phyloP scores from a whole-genome alignment of 2,113 vertebrate genomes.

The Corydoras maculifer region DNA sequence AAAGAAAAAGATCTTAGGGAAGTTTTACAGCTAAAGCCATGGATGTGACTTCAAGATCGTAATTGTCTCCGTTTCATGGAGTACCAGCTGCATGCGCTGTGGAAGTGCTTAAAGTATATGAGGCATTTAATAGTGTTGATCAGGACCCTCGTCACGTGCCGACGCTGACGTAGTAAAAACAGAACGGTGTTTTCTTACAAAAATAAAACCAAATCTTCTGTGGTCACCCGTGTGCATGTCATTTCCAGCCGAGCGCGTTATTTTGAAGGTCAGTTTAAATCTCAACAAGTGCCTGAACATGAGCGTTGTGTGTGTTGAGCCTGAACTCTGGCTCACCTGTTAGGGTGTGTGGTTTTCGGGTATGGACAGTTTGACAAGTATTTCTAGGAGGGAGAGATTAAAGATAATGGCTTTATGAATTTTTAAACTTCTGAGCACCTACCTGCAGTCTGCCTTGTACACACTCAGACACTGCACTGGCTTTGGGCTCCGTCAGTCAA shows the following conservation, averaged over 20 bases:
- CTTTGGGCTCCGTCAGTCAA: conserved; percentile 17
- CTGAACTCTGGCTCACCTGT: conserved; percentile 17
- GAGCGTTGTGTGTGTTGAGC: neutral
- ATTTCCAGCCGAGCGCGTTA: conserved; percentile 44
- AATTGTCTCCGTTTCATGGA: conserved; percentile 22
- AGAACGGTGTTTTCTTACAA: conserved; percentile 38
- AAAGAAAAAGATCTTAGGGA: no score
- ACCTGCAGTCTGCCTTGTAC: no score
- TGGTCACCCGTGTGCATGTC: conserved; percentile 46
- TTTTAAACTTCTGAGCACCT: no score
- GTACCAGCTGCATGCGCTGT: conserved; percentile 16
- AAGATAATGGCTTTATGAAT: neutral
- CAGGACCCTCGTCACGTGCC: conserved; percentile 32
- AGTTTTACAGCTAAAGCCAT: no score
- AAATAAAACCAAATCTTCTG: conserved; percentile 27
- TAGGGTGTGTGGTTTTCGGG: neutral
- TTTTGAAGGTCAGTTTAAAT: conserved; percentile 35
- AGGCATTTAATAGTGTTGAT: conserved; percentile 41
- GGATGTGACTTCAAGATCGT: no score
- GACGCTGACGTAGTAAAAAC: conserved; percentile 25
- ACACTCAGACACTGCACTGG: conserved; percentile 1
- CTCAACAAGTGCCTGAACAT: conserved; percentile 14
- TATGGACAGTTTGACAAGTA: conserved; percentile 2
- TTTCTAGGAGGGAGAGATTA: conserved; percentile 7
- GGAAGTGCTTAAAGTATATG: conserved; percentile 46